Base-by-base conservation (phyloP, 2,113 vertebrate genomes). In the Cebidichthys violaceus region DNA sequence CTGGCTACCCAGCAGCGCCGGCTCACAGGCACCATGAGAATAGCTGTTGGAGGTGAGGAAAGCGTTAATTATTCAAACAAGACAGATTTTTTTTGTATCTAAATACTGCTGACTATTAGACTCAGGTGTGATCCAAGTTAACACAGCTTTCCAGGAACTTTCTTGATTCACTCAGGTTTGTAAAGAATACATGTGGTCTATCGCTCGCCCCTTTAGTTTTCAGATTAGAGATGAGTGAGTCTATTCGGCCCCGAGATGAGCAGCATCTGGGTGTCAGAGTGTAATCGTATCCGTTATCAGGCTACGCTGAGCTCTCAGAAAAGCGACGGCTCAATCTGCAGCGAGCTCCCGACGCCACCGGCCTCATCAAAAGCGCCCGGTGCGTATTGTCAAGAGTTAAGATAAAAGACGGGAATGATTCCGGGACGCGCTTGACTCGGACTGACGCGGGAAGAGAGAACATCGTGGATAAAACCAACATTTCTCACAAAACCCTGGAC, bases 331-430 rank as follows among this genome's bases (percentile, higher is more conserved):
- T 90, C 86, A 78, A 82, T 90, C 87, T 60, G 72, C 45, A 0
- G 45, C 62, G 1, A 76, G 74, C 69, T 41, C 54, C 54, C 22
- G 52, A 71, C 60, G 4, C 64, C 0, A 72, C 45, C 68, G 22
- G 70, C 35, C 76, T 77, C 86, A 78, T 64, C 73, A 33, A 20
- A 20, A 70, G 70, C 3, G 1, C 66, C 41, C 4, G 4, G 27
- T 31, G 55, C 62, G 33, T 15, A 52, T 87, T 80, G 79, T 85
- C 61, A 20, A 52, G 75, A 77, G 75, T 35, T 29, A n/a, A 83
- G 74, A 90, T 85, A 73, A 87, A 90, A 77, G 66, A 60, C 75
- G 41, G 79, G 27, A 77, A 67, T 55, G 66, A 82, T 77, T 81
- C 77, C 66, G 2, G 45, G 61, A 59, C 3, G 33, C 31, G 29